Conservation (phyloP, 2,888 invertebrate genomes). For the Parnassius orleans region DNA sequence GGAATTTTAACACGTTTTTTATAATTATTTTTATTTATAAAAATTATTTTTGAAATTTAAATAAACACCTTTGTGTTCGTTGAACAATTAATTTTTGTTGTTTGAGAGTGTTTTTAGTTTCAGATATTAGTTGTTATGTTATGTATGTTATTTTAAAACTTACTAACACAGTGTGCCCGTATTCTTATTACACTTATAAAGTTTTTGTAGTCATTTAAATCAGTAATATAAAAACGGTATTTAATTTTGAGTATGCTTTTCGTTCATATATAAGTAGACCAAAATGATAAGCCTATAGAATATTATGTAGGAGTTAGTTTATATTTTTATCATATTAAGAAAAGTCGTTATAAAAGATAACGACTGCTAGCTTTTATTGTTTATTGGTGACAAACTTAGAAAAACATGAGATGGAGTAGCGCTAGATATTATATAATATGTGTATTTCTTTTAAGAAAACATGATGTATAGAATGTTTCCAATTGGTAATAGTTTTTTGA, state of each 20-base stretch:
- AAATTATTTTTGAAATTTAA: conserved; percentile 56
- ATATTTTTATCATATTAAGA: conserved; percentile 42
- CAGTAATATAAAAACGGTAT: conserved; percentile 13
- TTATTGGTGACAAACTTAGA: conserved; percentile 8
- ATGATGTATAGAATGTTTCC: neutral
- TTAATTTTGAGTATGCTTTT: conserved; percentile 68
- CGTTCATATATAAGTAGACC: conserved; percentile 66
- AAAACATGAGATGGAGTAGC: conserved; percentile 12
- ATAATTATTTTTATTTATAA: conserved; percentile 53
- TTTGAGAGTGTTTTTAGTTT: conserved; percentile 63
- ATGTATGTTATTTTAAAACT: conserved; percentile 44
- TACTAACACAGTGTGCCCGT: conserved; percentile 75
- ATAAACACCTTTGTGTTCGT: conserved; percentile 63
- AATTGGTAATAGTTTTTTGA: neutral
- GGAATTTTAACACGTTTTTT: conserved; percentile 80
- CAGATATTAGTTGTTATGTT: conserved; percentile 62
- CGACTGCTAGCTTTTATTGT: conserved; percentile 23
- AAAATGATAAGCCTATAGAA: conserved; percentile 58
- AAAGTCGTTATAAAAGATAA: conserved; percentile 37
- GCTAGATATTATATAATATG: conserved; percentile 20
- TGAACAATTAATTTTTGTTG: conserved; percentile 55
- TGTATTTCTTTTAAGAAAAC: conserved; percentile 7
- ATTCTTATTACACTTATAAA: conserved; percentile 35
- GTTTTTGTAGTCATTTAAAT: conserved; percentile 23
- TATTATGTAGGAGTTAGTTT: conserved; percentile 57